phyloP scores from a whole-genome alignment of 2,888 invertebrate genomes.

The Xanthia icteritia region DNA sequence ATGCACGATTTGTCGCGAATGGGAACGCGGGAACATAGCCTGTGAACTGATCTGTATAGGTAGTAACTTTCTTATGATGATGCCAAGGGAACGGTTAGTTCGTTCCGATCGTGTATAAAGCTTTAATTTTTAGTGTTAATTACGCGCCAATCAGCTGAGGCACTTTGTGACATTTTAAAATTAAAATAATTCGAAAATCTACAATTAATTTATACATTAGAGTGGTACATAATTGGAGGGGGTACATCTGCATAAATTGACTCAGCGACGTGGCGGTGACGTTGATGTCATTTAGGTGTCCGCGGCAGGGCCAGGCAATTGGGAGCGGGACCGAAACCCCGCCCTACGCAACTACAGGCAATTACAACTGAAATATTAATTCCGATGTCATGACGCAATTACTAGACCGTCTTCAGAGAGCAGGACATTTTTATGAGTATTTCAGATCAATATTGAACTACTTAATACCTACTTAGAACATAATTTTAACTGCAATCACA shows the following conservation, averaged over 20 bases:
- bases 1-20: conserved; percentile 42
- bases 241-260: conserved; percentile 50
- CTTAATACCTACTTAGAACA: background rate
- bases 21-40: conserved; percentile 58
- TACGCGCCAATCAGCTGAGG: conserved; percentile 44
- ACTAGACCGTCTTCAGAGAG: conserved; percentile 7
- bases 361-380: conserved; percentile 48
- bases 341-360: conserved; percentile 38
- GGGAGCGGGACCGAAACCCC: conserved; percentile 27
- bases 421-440: background rate
- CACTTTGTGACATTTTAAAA: conserved; percentile 33
- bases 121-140: conserved; percentile 70
- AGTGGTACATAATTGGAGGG: conserved; percentile 41
- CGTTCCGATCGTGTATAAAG: conserved; percentile 63
- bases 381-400: conserved; percentile 28
- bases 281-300: conserved; percentile 59
- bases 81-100: conserved; percentile 60
- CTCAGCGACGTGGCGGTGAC: conserved; percentile 49
- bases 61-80: conserved; percentile 65
- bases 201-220: conserved; percentile 33
- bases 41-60: conserved; percentile 77
- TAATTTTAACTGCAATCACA: background rate
- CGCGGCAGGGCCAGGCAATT: conserved; percentile 43
- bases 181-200: conserved; percentile 27
- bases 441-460: conserved; percentile 1